Conservation (phyloP, 30 jellyfish, hydroid and myxozoan species). For the Hydractinia symbiolongicarpus region DNA sequence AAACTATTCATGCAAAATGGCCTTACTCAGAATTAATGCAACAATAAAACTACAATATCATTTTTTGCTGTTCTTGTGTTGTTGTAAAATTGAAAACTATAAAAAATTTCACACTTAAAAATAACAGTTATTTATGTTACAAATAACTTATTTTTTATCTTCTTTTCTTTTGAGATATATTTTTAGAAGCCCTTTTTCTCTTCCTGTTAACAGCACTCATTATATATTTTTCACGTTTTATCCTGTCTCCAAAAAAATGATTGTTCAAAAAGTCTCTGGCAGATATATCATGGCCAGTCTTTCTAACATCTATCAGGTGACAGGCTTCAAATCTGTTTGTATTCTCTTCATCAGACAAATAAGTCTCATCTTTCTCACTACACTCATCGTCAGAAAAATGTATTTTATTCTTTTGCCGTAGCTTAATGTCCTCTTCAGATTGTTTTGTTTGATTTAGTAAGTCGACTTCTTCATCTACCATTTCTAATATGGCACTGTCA, state of each 20-base stretch:
- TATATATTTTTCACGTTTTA: conserved; percentile 27
- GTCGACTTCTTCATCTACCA: conserved; percentile 7
- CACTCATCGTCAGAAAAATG: background rate
- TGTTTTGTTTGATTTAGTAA: background rate
- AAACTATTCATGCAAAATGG: no score
- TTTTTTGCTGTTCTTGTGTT: no score
- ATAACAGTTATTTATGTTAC: no score
- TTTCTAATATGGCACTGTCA: conserved; percentile 38
- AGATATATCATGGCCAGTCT: background rate
- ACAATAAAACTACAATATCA: no score
- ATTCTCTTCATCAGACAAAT: conserved; percentile 1
- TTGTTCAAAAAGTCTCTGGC: conserved; percentile 45
- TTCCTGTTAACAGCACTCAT: background rate
- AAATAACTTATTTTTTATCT: no score
- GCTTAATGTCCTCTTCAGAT: background rate
- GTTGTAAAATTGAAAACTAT: no score
- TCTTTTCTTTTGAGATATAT: no score
- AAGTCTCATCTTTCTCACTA: conserved; percentile 18
- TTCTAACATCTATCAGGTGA: background rate
- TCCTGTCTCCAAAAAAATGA: conserved; percentile 58
- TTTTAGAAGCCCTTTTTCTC: no score
- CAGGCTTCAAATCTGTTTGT: background rate
- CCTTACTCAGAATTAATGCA: no score
- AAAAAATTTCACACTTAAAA: no score
- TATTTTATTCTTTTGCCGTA: background rate